Evolutionary conservation across 2,888 invertebrate genomes (phyloP).

Genomic region (Phyllotreta cruciferae): DNA sequence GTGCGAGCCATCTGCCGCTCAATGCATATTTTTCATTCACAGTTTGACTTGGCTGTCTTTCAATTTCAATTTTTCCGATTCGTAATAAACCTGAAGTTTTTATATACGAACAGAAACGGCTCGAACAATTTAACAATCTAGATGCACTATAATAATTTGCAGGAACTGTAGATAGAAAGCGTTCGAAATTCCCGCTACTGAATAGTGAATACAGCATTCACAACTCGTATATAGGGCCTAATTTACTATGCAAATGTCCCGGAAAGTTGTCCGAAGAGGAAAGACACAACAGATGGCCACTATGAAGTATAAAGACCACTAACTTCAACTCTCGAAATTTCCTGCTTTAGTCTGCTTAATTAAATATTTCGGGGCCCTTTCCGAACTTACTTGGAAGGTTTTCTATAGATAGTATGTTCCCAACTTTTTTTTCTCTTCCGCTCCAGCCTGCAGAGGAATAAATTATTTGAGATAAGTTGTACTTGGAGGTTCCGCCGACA

Average conservation of each 20-base stretch:
- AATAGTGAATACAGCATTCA: constrained; percentile 37
- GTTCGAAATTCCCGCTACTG: neutral
- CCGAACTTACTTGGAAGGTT: constrained; percentile 34
- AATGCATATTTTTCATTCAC: constrained; percentile 60
- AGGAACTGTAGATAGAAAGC: neutral
- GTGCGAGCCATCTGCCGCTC: constrained; percentile 51
- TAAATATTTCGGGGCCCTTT: constrained; percentile 41
- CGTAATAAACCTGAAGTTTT: constrained; percentile 23
- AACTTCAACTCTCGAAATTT: constrained; percentile 45
- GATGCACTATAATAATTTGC: neutral
- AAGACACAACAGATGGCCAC: constrained; percentile 63
- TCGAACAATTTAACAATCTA: constrained; percentile 1
- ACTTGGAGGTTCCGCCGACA: constrained; percentile 10
- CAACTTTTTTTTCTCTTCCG: constrained; percentile 18
- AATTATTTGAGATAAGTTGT: constrained; percentile 24
- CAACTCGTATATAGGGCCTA: constrained; percentile 52
- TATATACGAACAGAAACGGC: neutral
- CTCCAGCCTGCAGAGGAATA: constrained; percentile 10
- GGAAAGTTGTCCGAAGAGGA: constrained; percentile 56
- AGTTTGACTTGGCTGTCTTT: constrained; percentile 53
- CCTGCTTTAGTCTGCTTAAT: constrained; percentile 39
- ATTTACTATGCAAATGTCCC: constrained; percentile 61
- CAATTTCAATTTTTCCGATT: constrained; percentile 43
- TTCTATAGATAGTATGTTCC: constrained; percentile 28
- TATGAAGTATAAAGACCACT: constrained; percentile 66